Evolutionary conservation across 2,797 vertebrate genomes (phyloP).

Genomic region (Pachyuromys duprasi): DNA sequence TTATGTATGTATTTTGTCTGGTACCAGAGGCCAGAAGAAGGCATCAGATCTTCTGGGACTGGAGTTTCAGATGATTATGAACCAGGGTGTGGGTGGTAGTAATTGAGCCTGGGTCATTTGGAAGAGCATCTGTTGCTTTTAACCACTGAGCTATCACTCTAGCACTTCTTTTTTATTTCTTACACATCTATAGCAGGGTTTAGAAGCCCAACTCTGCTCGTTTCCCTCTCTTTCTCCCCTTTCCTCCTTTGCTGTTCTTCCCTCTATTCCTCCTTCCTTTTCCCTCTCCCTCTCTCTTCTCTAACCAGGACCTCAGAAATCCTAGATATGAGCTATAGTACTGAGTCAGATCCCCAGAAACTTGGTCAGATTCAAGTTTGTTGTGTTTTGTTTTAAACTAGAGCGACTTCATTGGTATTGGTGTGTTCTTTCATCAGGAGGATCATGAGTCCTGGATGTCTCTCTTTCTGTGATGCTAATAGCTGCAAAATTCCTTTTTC

Average conservation of each 20-base stretch:
- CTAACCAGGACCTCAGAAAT: background rate
- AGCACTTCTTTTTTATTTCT: background rate
- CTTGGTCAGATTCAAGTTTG: background rate
- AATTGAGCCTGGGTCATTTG: background rate
- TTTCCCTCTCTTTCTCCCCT: too few species aligned
- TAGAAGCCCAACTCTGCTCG: background rate
- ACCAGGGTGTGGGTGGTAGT: background rate
- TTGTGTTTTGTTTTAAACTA: background rate
- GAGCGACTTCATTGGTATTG: background rate
- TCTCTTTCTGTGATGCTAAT: background rate
- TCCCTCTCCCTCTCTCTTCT: background rate
- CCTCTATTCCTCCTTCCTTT: background rate
- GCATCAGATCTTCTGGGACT: background rate
- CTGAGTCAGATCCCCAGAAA: background rate
- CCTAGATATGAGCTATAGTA: background rate
- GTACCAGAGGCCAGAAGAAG: background rate
- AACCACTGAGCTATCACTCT: background rate
- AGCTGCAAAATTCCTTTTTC: conserved; percentile 17
- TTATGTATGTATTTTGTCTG: background rate
- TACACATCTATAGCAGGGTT: background rate
- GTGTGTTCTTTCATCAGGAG: conserved; percentile 14
- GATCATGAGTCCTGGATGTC: background rate
- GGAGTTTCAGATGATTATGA: background rate
- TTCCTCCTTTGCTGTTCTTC: background rate
- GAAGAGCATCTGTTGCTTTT: background rate